phyloP scores from a whole-genome alignment of 92 coral and sea anemone genomes.

The Palythoa caribaeorum region DNA sequence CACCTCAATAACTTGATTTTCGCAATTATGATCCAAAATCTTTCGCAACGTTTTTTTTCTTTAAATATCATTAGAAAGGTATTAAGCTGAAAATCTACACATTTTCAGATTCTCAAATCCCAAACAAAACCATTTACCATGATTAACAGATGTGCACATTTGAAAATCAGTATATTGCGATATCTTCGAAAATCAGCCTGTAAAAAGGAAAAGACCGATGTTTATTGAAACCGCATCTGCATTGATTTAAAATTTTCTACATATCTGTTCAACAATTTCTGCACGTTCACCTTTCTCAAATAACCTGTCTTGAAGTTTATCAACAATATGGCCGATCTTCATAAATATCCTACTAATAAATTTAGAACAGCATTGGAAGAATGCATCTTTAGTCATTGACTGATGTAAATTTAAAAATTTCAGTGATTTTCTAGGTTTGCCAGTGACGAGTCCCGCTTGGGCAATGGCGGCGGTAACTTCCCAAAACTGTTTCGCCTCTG shows the following conservation, averaged over 20 bases:
- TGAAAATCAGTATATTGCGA: background rate
- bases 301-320: background rate
- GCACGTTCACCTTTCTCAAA: background rate
- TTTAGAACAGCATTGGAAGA: background rate
- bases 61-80: too few species aligned
- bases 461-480: conserved; percentile 26
- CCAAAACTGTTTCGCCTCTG: conserved; percentile 60
- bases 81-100: too few species aligned
- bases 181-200: background rate
- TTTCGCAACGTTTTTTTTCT: too few species aligned
- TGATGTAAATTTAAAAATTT: background rate
- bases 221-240: background rate
- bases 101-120: too few species aligned
- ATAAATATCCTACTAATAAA: background rate
- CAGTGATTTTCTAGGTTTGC: conserved; percentile 7
- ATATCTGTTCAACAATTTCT: background rate
- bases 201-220: background rate
- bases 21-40: too few species aligned
- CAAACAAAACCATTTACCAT: too few species aligned
- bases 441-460: conserved; percentile 37
- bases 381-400: background rate
- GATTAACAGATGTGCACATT: too few species aligned
- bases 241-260: background rate
- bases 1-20: too few species aligned
- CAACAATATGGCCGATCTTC: background rate